Conservation (phyloP, 1,140 invertebrate genomes). For the Ooceraea biroi region DNA sequence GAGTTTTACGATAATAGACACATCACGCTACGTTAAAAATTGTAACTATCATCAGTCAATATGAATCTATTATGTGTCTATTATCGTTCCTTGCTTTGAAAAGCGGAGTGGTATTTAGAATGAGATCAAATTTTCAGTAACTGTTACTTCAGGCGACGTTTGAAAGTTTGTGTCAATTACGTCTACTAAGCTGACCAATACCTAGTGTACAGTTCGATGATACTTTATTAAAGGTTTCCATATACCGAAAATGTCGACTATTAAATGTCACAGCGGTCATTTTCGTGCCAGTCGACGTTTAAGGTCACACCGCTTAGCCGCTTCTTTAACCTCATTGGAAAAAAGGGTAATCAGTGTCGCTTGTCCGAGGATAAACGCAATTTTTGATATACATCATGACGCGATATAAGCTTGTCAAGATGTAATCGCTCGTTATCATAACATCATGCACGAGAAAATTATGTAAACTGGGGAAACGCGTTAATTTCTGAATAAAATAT, state of each 20-base stretch:
- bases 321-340: background rate
- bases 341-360: conserved; percentile 11
- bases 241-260: conserved; percentile 48
- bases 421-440: no score
- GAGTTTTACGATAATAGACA: no score
- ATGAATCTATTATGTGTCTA: background rate
- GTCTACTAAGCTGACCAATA: background rate
- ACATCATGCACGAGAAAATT: no score
- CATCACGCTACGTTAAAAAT: no score
- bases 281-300: background rate
- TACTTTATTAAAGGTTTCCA: conserved; percentile 24
- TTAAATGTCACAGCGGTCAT: conserved; percentile 41
- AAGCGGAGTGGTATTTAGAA: background rate
- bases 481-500: no score
- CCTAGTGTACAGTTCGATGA: background rate
- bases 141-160: background rate
- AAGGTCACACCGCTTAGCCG: conserved; percentile 26
- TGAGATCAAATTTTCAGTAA: background rate
- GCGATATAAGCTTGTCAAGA: no score
- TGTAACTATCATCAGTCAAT: no score
- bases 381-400: no score
- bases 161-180: background rate
- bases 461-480: no score
- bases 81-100: background rate
- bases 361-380: background rate